Conservation (phyloP, 2,113 vertebrate genomes). For the Anoplopoma fimbria region DNA sequence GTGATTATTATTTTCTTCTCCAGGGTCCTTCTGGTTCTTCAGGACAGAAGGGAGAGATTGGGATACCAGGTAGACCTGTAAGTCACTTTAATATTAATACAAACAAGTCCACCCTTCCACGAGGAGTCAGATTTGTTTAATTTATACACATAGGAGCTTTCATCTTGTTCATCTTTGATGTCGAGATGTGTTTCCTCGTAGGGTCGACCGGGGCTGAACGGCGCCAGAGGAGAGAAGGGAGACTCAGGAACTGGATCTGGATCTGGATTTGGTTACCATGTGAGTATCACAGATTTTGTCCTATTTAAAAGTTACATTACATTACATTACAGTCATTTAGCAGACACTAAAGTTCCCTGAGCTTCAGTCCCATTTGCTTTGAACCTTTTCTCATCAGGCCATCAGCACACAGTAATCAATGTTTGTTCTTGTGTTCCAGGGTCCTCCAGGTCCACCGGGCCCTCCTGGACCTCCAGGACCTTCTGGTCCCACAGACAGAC, state of each 20-base stretch:
- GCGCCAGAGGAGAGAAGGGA: slow-evolving; percentile 92
- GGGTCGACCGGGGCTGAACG: slow-evolving; percentile 95
- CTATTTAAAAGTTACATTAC: background rate
- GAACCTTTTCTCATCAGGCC: background rate
- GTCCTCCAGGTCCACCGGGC: slow-evolving; percentile 86
- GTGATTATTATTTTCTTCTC: background rate
- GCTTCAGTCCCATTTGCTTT: background rate
- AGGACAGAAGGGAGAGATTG: slow-evolving; percentile 94
- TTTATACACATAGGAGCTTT: too few relatives aligned
- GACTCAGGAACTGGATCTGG: slow-evolving; percentile 77
- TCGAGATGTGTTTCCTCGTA: slow-evolving; percentile 57
- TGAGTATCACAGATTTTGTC: slow-evolving; percentile 75
- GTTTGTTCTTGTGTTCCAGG: slow-evolving; percentile 69
- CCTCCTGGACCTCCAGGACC: slow-evolving; percentile 76
- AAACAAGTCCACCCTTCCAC: background rate
- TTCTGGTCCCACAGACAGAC: slow-evolving; percentile 34
- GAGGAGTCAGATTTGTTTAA: background rate
- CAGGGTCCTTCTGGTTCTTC: slow-evolving; percentile 87
- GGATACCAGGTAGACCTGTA: slow-evolving; percentile 94
- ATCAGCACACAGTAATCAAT: background rate
- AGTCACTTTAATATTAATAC: slow-evolving; percentile 62
- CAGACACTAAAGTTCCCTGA: too few relatives aligned
- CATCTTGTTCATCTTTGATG: background rate
- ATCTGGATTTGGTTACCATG: slow-evolving; percentile 76
- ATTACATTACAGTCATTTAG: too few relatives aligned